phyloP scores from a whole-genome alignment of 1,140 invertebrate genomes.

The Drosophila bipectinata region DNA sequence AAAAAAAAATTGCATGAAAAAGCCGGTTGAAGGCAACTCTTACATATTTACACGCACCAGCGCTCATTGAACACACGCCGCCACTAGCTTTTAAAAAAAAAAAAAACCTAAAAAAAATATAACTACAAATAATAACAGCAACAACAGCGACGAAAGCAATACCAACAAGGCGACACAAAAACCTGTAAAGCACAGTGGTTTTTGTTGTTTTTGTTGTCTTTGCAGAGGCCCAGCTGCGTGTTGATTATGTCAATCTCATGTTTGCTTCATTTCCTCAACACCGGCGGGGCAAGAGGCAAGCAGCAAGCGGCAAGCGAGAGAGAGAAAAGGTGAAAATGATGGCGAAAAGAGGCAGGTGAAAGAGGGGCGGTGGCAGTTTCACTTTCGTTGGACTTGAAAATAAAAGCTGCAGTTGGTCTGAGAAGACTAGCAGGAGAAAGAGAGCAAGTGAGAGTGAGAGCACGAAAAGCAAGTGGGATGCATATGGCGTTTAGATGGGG shows the following conservation, averaged over 20 bases:
- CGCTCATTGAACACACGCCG: slow-evolving; percentile 76
- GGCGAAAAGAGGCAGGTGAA: slow-evolving; percentile 2
- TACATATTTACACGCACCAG: slow-evolving; percentile 81
- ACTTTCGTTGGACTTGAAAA: slow-evolving; percentile 80
- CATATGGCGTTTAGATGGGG: slow-evolving; percentile 51
- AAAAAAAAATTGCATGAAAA: slow-evolving; percentile 65
- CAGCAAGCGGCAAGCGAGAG: slow-evolving; percentile 1
- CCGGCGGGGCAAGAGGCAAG: slow-evolving; percentile 5
- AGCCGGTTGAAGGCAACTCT: slow-evolving; percentile 81
- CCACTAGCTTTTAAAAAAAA: slow-evolving; percentile 3
- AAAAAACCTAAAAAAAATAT: neutral
- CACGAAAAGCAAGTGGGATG: slow-evolving; percentile 33
- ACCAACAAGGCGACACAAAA: slow-evolving; percentile 70
- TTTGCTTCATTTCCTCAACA: slow-evolving; percentile 80
- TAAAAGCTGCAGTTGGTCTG: slow-evolving; percentile 52
- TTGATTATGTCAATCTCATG: slow-evolving; percentile 81
- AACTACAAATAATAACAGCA: slow-evolving; percentile 19
- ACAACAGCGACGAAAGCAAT: slow-evolving; percentile 51
- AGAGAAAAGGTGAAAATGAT: slow-evolving; percentile 1
- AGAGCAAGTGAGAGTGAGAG: slow-evolving; percentile 36
- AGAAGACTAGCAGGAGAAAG: slow-evolving; percentile 3
- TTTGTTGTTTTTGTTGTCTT: slow-evolving; percentile 56
- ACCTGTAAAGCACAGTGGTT: slow-evolving; percentile 62
- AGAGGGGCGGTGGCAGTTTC: slow-evolving; percentile 61
- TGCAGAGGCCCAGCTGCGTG: slow-evolving; percentile 58